phyloP scores from a whole-genome alignment of 2,888 invertebrate genomes.

The Cataglyphis altisquamis region DNA sequence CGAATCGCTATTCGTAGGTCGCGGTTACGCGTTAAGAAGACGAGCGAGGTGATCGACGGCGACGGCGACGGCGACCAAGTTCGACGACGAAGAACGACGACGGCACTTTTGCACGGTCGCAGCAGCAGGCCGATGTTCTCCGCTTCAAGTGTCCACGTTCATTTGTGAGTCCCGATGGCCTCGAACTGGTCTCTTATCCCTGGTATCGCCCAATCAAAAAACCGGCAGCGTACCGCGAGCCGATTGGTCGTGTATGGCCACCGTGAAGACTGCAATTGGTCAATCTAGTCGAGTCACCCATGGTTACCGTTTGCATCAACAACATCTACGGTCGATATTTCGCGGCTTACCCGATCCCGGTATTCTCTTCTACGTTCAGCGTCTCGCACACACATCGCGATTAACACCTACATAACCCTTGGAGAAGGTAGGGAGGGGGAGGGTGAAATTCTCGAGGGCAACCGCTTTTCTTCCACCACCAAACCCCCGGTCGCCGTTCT shows the following conservation, averaged over 20 bases:
- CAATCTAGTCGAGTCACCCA: conserved; percentile 80
- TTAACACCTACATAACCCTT: conserved; percentile 69
- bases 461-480: conserved; percentile 64
- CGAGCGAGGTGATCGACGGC: conserved; percentile 30
- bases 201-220: conserved; percentile 85
- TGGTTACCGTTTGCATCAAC: conserved; percentile 86
- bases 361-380: conserved; percentile 49
- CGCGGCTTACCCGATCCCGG: conserved; percentile 73
- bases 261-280: conserved; percentile 83
- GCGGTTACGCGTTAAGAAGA: conserved; percentile 40
- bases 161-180: conserved; percentile 81
- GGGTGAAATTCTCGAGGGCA: conserved; percentile 70
- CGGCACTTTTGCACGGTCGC: conserved; percentile 39
- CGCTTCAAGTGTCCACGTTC: conserved; percentile 81
- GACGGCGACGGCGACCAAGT: conserved; percentile 51
- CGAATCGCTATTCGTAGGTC: conserved; percentile 65
- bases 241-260: conserved; percentile 83
- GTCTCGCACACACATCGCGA: conserved; percentile 61
- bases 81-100: conserved; percentile 50
- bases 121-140: conserved; percentile 72
- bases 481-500: conserved; percentile 6
- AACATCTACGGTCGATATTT: conserved; percentile 84
- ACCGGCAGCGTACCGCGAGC: conserved; percentile 78
- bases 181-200: conserved; percentile 85
- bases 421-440: conserved; percentile 45